Conservation (phyloP, 2,797 vertebrate species). For the Gallinago solitaria region DNA sequence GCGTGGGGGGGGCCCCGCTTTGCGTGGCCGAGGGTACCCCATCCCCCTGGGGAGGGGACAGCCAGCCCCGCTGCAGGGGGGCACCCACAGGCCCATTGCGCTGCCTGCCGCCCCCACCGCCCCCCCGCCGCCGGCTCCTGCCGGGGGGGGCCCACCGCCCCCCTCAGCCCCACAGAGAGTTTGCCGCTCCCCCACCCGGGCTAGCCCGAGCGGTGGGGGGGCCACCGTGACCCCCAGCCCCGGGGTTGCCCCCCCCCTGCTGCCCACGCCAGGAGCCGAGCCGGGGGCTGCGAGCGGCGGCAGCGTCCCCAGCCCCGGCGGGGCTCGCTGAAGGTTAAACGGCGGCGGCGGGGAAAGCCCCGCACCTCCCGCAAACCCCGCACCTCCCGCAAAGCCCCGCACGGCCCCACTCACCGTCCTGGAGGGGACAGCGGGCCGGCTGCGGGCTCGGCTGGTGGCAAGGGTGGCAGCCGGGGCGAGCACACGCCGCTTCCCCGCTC, state of each 20-base stretch:
- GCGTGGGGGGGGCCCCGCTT: accelerated
- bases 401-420: conserved; percentile 12
- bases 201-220: not conserved
- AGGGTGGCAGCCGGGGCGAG: not conserved
- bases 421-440: not conserved
- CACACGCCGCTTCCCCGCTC: not conserved
- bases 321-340: conserved; percentile 52
- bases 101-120: not conserved
- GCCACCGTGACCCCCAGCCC: not conserved
- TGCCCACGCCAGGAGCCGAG: not conserved
- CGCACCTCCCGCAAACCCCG: not conserved
- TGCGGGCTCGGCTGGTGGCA: not conserved
- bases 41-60: not conserved
- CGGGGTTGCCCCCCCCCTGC: not conserved
- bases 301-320: not conserved
- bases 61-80: not conserved
- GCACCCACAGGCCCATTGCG: not conserved
- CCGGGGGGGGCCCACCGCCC: not conserved
- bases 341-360: not conserved
- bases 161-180: not conserved
- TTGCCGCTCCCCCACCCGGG: not conserved
- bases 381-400: not conserved
- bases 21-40: accelerated
- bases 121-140: not conserved
- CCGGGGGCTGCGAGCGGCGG: not conserved